Base-by-base conservation (phyloP, 2,888 invertebrate species). In the Hedya salicella region DNA sequence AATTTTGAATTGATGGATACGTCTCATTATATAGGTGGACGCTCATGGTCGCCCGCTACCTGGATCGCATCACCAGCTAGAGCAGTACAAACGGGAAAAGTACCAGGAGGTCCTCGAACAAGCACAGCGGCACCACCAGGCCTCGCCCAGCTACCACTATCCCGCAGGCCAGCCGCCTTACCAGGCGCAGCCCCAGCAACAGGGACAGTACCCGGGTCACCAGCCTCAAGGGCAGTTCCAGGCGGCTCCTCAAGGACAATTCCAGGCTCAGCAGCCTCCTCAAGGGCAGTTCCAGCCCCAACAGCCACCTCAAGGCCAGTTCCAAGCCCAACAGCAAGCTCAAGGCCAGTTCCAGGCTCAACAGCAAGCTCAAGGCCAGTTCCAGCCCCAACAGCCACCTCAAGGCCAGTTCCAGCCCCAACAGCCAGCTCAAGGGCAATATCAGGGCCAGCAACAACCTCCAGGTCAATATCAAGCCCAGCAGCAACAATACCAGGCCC, bases 51-150 rank as follows among this genome's bases (percentile, higher is more conserved):
- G 84, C 6, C 88, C 90, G 0, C n/a, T n/a, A n/a, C n/a, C n/a
- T n/a, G n/a, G n/a, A n/a, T n/a, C n/a, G n/a, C n/a, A n/a, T n/a
- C n/a, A n/a, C n/a, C n/a, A n/a, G n/a, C n/a, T n/a, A n/a, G n/a
- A n/a, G n/a, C n/a, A n/a, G n/a, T n/a, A n/a, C n/a, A n/a, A n/a
- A n/a, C n/a, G n/a, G n/a, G n/a, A n/a, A n/a, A n/a, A n/a, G 60
- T 90, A 2, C 89, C 91, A 1, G 90, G 90, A n/a, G n/a, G n/a
- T n/a, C n/a, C n/a, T n/a, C n/a, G n/a, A 73, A n/a, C 72, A 77
- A 11, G 78, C 76, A 39, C 83, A 85, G 17, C 84, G 83, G 67
- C 77, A 75, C 0, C 71, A 73, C 19, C 73, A 75, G 25, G n/a
- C n/a, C 74, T 77, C 11, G 78, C 76, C 2, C 78, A 76, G 39